phyloP scores from a whole-genome alignment of 2,113 vertebrate species.

The Labrus mixtus region DNA sequence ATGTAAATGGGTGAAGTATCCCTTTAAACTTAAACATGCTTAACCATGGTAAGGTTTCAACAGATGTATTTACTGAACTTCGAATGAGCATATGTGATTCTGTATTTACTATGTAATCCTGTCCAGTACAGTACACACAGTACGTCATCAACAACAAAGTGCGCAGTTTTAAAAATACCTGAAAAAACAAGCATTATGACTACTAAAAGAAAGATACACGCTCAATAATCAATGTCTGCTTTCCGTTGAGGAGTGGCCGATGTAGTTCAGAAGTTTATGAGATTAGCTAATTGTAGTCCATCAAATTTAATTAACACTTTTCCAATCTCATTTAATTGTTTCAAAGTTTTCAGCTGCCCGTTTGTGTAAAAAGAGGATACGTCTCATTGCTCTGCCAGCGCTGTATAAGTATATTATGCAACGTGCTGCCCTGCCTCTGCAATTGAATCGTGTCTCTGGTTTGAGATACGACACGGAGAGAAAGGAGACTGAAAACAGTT shows the following conservation, averaged over 20 bases:
- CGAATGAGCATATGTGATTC: too few relatives aligned
- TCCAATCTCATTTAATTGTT: constrained; percentile 20
- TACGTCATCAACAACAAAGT: too few relatives aligned
- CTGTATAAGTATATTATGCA: constrained; percentile 27
- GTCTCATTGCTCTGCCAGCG: constrained; percentile 35
- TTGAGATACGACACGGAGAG: constrained; percentile 59
- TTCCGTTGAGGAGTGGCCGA: too few relatives aligned
- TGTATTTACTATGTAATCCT: too few relatives aligned
- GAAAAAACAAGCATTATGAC: too few relatives aligned
- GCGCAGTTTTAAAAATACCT: too few relatives aligned
- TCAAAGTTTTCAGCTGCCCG: constrained; percentile 7
- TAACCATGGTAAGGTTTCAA: constrained; percentile 6
- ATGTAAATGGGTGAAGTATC: too few relatives aligned
- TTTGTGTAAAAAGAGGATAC: constrained; percentile 13
- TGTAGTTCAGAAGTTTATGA: too few relatives aligned
- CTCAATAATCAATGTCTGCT: too few relatives aligned
- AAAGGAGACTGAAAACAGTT: constrained; percentile 71
- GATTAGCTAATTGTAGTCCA: too few relatives aligned
- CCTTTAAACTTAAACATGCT: neutral
- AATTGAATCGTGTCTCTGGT: constrained; percentile 64
- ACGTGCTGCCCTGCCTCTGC: constrained; percentile 38
- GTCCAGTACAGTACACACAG: too few relatives aligned
- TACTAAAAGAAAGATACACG: too few relatives aligned
- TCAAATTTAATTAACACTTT: neutral
- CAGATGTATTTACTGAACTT: neutral